These are phyloP conservation scores for Pelecanus crispus DNA, from an alignment of 2,113 vertebrate genomes.

Conservation along the genomic window DNA sequence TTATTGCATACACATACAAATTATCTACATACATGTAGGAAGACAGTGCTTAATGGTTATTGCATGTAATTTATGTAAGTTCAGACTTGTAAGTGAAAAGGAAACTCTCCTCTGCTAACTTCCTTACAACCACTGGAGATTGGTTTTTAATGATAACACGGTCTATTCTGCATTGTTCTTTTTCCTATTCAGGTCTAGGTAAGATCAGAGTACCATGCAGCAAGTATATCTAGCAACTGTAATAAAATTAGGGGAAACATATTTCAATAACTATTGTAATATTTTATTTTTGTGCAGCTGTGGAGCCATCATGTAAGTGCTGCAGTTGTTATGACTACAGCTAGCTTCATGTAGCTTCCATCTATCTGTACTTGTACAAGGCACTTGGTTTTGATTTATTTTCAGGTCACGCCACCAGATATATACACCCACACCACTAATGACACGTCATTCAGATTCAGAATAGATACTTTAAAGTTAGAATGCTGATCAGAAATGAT, in stretches of 20 bases:
- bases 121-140: not conserved
- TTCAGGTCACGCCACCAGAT: conserved; percentile 12
- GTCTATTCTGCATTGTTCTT: not conserved
- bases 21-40: not conserved
- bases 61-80: not conserved
- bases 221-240: not conserved
- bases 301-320: not conserved
- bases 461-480: conserved; percentile 7
- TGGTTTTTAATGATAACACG: not conserved
- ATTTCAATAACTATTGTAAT: not conserved
- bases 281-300: not conserved
- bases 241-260: not conserved
- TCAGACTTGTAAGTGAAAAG: not conserved
- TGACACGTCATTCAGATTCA: conserved; percentile 27
- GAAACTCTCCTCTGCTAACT: not conserved
- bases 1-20: not conserved
- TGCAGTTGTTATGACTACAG: not conserved
- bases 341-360: not conserved
- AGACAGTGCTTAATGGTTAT: not conserved
- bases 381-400: conserved; percentile 54
- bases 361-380: not conserved
- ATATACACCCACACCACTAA: conserved; percentile 41
- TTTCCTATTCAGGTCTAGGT: not conserved
- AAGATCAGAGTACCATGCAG: not conserved
- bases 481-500: conserved; percentile 33